phyloP scores from a whole-genome alignment of 2,888 invertebrate genomes.

The Tenthredo amoena region DNA sequence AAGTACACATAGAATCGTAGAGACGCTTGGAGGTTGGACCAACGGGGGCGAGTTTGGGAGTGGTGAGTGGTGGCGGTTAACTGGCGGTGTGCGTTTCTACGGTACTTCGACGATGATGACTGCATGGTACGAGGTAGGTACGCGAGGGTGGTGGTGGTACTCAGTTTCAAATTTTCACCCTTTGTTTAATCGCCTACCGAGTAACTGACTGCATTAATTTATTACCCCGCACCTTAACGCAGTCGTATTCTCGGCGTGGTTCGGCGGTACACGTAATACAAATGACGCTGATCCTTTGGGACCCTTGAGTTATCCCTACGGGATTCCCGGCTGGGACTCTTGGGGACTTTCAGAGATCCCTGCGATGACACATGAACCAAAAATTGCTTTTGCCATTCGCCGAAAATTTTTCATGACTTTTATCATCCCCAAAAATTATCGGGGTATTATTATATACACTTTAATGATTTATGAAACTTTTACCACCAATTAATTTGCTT shows the following conservation, averaged over 20 bases:
- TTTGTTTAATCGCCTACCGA: conserved; percentile 75
- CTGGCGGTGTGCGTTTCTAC: conserved; percentile 48
- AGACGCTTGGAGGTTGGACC: conserved; percentile 31
- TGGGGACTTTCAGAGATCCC: conserved; percentile 19
- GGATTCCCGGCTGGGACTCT: conserved; percentile 17
- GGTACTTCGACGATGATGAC: conserved; percentile 44
- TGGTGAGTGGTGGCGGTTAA: conserved; percentile 44
- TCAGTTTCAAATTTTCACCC: conserved; percentile 73
- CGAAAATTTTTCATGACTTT: not conserved
- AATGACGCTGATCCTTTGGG: conserved; percentile 38
- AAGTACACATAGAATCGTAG: conserved; percentile 22
- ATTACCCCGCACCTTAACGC: conserved; percentile 64
- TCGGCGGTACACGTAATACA: conserved; percentile 14
- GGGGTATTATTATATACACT: not conserved
- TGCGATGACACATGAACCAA: not conserved
- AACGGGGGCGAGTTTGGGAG: conserved; percentile 41
- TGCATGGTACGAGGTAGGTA: conserved; percentile 51
- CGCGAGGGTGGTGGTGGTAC: conserved; percentile 63
- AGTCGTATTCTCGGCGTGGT: conserved; percentile 30
- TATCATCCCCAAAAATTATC: not conserved
- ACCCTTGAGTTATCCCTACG: conserved; percentile 9
- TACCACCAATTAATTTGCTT: not conserved
- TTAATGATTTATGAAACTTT: not conserved
- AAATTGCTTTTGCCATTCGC: not conserved
- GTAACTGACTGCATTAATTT: conserved; percentile 76